These are phyloP conservation scores for Darevskia nairensis DNA, from an alignment of 2,797 vertebrate species.

Conservation along the genomic window DNA sequence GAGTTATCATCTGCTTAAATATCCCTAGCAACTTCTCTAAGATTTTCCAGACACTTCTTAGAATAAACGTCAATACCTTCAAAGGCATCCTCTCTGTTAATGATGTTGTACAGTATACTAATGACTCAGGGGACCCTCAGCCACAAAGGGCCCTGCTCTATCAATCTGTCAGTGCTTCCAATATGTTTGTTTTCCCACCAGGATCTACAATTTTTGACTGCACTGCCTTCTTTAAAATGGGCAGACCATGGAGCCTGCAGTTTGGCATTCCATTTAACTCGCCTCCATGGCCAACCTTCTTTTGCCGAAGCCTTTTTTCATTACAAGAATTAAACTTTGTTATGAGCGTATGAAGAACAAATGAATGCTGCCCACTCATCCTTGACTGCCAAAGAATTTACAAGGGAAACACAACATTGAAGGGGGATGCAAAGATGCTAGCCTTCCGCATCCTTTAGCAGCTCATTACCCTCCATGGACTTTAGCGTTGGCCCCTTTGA, in stretches of 20 bases:
- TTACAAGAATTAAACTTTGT: neutral
- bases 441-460: neutral
- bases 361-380: neutral
- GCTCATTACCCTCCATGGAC: neutral
- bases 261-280: neutral
- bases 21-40: no score
- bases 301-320: neutral
- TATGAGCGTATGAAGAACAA: neutral
- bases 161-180: no score
- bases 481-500: neutral
- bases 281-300: neutral
- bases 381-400: conserved; percentile 23
- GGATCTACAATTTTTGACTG: neutral
- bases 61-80: no score
- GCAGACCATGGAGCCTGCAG: neutral
- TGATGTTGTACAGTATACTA: no score
- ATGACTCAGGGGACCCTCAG: no score
- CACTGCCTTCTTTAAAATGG: neutral
- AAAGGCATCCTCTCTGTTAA: no score
- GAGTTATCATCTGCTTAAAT: no score
- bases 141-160: no score
- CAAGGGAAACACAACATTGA: neutral
- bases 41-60: no score
- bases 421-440: neutral
- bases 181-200: neutral